Conservation (phyloP, 2,113 vertebrate species). For the Myrmecobius fasciatus region DNA sequence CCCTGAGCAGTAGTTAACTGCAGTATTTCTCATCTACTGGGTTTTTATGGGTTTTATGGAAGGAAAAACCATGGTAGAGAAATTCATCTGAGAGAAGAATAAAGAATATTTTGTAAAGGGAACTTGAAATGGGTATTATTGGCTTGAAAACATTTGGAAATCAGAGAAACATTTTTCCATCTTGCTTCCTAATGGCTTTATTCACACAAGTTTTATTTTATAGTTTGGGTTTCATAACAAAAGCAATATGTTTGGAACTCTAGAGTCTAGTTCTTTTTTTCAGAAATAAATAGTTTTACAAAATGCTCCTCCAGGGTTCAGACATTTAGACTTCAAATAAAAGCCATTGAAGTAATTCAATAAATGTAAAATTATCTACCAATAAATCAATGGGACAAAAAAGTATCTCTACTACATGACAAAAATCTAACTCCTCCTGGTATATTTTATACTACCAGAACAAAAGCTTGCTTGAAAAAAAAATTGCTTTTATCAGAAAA, state of each 20-base stretch:
- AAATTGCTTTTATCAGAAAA: too few relatives aligned
- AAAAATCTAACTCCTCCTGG: too few relatives aligned
- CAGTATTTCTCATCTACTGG: conserved; percentile 14
- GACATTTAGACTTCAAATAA: conserved; percentile 19
- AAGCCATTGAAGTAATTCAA: neutral
- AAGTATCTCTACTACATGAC: neutral
- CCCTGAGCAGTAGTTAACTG: neutral
- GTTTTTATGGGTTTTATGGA: neutral
- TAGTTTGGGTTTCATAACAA: neutral
- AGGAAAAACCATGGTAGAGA: neutral
- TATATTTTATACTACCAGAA: too few relatives aligned
- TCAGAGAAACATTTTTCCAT: neutral
- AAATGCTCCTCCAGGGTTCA: neutral
- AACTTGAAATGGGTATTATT: neutral
- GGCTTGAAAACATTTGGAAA: neutral
- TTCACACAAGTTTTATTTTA: neutral
- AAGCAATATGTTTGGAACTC: neutral
- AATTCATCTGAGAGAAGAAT: neutral
- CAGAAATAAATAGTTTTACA: conserved; percentile 22
- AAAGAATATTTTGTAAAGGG: neutral
- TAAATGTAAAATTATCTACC: neutral
- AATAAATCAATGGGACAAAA: neutral
- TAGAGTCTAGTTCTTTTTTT: conserved; percentile 6
- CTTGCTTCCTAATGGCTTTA: neutral
- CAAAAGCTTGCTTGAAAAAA: too few relatives aligned